Conservation (phyloP, 2,888 invertebrate genomes). For the Ichneumoninae sp. region DNA sequence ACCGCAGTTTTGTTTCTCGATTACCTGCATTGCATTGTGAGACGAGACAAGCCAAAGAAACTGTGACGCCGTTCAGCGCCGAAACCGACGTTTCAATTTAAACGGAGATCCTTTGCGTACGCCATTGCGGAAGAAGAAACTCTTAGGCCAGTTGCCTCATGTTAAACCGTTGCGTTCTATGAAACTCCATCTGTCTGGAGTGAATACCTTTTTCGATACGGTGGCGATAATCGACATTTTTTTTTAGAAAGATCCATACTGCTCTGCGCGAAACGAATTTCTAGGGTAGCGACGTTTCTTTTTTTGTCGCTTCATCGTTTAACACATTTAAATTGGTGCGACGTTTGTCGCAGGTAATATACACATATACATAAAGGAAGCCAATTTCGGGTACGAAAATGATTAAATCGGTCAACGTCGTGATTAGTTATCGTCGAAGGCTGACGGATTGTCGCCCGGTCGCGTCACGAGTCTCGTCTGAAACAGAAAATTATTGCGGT, state of each 20-base stretch:
- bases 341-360: slow-evolving; percentile 45
- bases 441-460: slow-evolving; percentile 61
- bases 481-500: slow-evolving; percentile 56
- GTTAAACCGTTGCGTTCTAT: background rate
- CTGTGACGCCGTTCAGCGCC: background rate
- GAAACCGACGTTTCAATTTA: background rate
- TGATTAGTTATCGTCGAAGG: slow-evolving; percentile 71
- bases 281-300: slow-evolving; percentile 11
- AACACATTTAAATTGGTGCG: slow-evolving; percentile 45
- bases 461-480: slow-evolving; percentile 71
- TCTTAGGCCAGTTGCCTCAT: slow-evolving; percentile 54
- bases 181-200: slow-evolving; percentile 12
- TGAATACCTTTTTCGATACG: slow-evolving; percentile 3
- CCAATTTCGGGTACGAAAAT: slow-evolving; percentile 62
- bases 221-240: background rate
- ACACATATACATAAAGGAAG: slow-evolving; percentile 60
- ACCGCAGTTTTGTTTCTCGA: background rate
- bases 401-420: slow-evolving; percentile 34
- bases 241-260: background rate
- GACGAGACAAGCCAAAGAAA: background rate
- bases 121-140: slow-evolving; percentile 4
- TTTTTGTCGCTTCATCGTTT: slow-evolving; percentile 2
- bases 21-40: background rate
- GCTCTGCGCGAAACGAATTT: background rate
- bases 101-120: background rate